Conservation (phyloP, 2,113 vertebrate species). For the Gobio gobio region DNA sequence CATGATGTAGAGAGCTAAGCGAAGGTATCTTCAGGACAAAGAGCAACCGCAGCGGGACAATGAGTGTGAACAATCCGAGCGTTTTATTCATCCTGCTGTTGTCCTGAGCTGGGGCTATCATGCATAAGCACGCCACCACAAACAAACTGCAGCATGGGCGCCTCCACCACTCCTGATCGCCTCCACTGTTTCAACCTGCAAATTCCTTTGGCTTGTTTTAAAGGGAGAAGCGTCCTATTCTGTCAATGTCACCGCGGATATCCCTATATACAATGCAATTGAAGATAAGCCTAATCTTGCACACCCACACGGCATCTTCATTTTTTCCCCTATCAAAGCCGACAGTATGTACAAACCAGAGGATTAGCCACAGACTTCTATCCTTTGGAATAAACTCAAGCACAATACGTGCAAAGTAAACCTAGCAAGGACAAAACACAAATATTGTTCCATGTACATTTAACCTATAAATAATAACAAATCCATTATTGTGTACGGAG, state of each 20-base stretch:
- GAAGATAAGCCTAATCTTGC: conserved; percentile 62
- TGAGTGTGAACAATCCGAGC: neutral
- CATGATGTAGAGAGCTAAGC: neutral
- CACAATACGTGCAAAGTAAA: conserved; percentile 35
- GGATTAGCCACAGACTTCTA: conserved; percentile 54
- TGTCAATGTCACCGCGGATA: conserved; percentile 59
- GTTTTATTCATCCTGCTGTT: conserved; percentile 32
- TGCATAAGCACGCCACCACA: conserved; percentile 42
- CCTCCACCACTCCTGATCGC: conserved; percentile 10
- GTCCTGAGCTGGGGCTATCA: conserved; percentile 39
- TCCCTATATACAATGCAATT: conserved; percentile 61
- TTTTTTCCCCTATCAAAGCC: conserved; percentile 47
- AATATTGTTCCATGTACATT: conserved; percentile 12
- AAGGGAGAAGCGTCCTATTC: conserved; percentile 45
- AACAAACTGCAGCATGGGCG: conserved; percentile 33
- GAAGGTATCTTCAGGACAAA: conserved; percentile 34
- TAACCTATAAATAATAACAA: neutral
- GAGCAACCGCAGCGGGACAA: neutral
- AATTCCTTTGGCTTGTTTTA: conserved; percentile 41
- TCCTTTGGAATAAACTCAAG: conserved; percentile 48
- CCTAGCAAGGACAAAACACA: conserved; percentile 43
- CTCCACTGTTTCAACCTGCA: conserved; percentile 29
- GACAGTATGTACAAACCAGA: conserved; percentile 43
- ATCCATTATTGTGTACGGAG: neutral
- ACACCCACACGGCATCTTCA: conserved; percentile 54